phyloP scores from a whole-genome alignment of 2,113 vertebrate genomes.

The Pseudois nayaur region DNA sequence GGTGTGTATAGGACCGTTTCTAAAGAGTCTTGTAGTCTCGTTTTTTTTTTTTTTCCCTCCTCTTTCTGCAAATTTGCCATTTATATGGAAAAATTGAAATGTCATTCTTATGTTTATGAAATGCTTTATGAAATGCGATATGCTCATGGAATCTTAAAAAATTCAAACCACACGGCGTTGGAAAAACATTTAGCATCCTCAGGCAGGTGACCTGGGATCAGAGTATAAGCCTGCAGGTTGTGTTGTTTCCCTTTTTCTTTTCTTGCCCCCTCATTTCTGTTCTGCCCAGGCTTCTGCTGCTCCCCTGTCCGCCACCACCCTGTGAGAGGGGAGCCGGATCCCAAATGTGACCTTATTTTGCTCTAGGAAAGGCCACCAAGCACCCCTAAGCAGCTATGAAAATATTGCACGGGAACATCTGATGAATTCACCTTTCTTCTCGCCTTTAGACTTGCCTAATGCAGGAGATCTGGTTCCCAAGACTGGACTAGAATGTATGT shows the following conservation, averaged over 20 bases:
- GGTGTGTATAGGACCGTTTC: constrained; percentile 60
- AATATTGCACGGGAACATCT: constrained; percentile 40
- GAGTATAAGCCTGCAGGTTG: not conserved
- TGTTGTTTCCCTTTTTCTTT: constrained; percentile 53
- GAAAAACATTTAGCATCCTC: constrained; percentile 49
- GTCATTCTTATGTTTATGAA: constrained; percentile 77
- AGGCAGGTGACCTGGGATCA: constrained; percentile 61
- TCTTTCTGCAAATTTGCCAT: constrained; percentile 73
- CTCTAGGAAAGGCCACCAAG: constrained; percentile 44
- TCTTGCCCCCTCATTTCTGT: not conserved
- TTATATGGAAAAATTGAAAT: constrained; percentile 78
- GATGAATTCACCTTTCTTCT: constrained; percentile 51
- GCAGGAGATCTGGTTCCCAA: not conserved
- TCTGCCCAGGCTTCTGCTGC: constrained; percentile 41
- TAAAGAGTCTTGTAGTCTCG: constrained; percentile 43
- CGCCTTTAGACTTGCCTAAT: constrained; percentile 40
- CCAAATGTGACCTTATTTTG: constrained; percentile 36
- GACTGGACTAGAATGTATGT: not conserved
- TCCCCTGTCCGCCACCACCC: not conserved
- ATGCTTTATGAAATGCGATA: constrained; percentile 66
- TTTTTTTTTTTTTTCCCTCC: not conserved
- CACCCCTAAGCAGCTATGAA: not conserved
- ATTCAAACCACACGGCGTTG: not conserved
- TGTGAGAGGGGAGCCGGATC: constrained; percentile 55
- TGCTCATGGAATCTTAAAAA: constrained; percentile 67